Percentiles rank a stretch among this genome's conserved stretches.
Conservation (phyloP, 2,888 invertebrate species). For the Amitus sp. region DNA sequence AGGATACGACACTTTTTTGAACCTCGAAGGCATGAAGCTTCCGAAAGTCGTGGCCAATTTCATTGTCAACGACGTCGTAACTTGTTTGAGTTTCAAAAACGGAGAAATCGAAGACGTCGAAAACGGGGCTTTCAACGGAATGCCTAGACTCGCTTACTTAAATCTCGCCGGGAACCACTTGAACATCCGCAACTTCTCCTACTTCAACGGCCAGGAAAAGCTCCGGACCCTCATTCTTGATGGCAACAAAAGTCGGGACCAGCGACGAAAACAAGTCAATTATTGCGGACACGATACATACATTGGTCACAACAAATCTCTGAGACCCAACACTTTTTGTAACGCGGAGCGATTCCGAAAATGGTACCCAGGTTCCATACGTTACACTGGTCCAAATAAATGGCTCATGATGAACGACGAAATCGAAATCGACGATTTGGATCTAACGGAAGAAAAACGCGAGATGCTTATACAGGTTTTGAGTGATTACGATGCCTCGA, state of each 20-base stretch:
- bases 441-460: not conserved
- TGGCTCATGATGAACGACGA: not conserved
- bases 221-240: conserved; percentile 12
- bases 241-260: not conserved
- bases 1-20: not conserved
- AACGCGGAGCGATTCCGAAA: too few relatives aligned
- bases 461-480: not conserved
- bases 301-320: too few relatives aligned
- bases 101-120: conserved; percentile 7
- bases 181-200: not conserved
- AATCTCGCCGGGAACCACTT: conserved; percentile 20
- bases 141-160: conserved; percentile 22
- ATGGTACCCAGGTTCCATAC: not conserved
- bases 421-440: not conserved
- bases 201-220: conserved; percentile 7
- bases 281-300: not conserved
- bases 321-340: too few relatives aligned
- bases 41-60: conserved; percentile 4
- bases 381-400: not conserved
- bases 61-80: conserved; percentile 7
- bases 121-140: not conserved
- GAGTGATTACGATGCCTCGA: not conserved
- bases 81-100: conserved; percentile 13
- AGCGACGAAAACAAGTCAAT: not conserved
- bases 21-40: not conserved